Percentiles rank a stretch among this genome's conserved stretches.
Evolutionary conservation across 2,113 vertebrate genomes (phyloP).

Genomic region (Chloebia gouldiae): DNA sequence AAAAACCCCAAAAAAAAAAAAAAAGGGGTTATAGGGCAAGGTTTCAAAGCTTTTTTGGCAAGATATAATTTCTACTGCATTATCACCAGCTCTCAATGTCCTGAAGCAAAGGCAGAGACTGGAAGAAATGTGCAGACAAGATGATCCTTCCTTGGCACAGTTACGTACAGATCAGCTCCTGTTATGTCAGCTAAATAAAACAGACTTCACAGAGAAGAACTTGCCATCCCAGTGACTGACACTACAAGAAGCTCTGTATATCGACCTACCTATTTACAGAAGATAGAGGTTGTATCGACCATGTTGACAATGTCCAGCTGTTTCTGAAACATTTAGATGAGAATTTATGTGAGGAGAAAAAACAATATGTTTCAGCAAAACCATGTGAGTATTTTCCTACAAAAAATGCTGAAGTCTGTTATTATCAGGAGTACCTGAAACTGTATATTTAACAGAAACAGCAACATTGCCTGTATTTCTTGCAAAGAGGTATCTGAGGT

Average conservation of each 20-base stretch:
- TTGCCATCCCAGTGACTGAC: background rate
- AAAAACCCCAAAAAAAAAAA: no score
- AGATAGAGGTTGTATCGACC: background rate
- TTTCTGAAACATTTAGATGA: background rate
- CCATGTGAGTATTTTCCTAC: background rate
- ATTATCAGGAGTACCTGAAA: background rate
- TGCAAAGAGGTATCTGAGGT: background rate
- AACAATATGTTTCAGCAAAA: background rate
- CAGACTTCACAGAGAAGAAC: background rate
- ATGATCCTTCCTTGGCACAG: conserved; percentile 54
- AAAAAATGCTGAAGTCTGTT: background rate
- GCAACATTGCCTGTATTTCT: background rate
- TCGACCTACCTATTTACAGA: background rate
- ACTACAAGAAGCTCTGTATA: background rate
- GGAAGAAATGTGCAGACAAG: conserved; percentile 50
- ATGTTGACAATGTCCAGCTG: background rate
- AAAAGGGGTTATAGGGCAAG: background rate
- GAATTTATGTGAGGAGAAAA: background rate
- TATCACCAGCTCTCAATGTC: conserved; percentile 49
- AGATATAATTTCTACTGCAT: conserved; percentile 17
- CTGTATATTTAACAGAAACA: background rate
- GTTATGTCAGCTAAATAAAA: conserved; percentile 35
- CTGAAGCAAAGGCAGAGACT: conserved; percentile 55
- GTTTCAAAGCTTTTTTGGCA: conserved; percentile 46
- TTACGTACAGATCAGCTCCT: conserved; percentile 16